These are phyloP conservation scores for Dione juno DNA, from an alignment of 2,888 invertebrate species.

Conservation along the genomic window DNA sequence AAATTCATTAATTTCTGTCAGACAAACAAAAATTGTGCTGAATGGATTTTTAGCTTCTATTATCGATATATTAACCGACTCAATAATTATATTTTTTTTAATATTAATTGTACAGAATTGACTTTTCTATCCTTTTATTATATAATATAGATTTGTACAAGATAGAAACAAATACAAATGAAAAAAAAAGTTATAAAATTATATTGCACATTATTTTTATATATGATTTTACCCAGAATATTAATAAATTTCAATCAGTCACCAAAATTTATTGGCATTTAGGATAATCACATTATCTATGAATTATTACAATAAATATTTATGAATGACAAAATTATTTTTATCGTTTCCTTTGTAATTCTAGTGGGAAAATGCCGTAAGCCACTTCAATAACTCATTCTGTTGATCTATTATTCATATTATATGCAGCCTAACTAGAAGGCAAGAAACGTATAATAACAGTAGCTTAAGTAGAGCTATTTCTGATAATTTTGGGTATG, in stretches of 20 bases:
- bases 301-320: not conserved
- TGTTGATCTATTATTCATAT: slow-evolving; percentile 7
- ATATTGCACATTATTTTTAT: too few relatives aligned
- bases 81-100: too few relatives aligned
- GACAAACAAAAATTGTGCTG: too few relatives aligned
- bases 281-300: not conserved
- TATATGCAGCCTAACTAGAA: slow-evolving; percentile 2
- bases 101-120: too few relatives aligned
- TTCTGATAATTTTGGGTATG: not conserved
- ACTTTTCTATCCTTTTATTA: too few relatives aligned
- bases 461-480: not conserved
- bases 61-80: too few relatives aligned
- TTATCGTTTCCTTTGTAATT: not conserved
- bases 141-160: too few relatives aligned
- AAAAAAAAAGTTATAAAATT: too few relatives aligned
- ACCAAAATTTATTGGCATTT: not conserved
- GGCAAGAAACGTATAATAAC: not conserved
- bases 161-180: too few relatives aligned
- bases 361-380: not conserved
- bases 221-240: too few relatives aligned
- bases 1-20: too few relatives aligned
- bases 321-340: slow-evolving; percentile 8
- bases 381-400: slow-evolving; percentile 13
- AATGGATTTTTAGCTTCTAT: too few relatives aligned
- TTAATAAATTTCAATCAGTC: not conserved